Conservation (phyloP, 2,888 invertebrate genomes). For the Metallyticus violacea region DNA sequence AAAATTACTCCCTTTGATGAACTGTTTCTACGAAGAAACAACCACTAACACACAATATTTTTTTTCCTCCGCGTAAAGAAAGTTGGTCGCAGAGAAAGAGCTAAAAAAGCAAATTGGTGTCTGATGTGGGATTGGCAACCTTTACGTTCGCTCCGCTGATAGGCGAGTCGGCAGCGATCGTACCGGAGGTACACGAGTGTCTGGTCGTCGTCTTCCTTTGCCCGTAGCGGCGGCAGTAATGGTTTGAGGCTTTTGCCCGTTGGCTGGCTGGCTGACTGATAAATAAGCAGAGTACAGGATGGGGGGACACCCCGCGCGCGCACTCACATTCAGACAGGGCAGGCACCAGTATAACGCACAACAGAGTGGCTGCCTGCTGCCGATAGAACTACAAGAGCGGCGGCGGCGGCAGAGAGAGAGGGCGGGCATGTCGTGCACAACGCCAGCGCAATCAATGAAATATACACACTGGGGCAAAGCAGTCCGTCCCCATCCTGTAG, state of each 20-base stretch:
- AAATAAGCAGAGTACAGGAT: background rate
- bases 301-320: background rate
- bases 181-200: background rate
- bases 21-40: background rate
- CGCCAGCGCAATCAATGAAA: conserved; percentile 36
- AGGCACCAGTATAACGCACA: conserved; percentile 6
- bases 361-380: background rate
- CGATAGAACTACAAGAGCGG: background rate
- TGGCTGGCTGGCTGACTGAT: background rate
- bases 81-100: no score
- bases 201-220: background rate
- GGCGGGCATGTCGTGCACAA: conserved; percentile 17
- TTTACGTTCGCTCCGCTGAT: background rate
- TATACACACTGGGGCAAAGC: conserved; percentile 14
- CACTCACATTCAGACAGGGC: background rate
- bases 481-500: background rate
- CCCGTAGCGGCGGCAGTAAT: background rate
- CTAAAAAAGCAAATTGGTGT: no score
- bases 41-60: background rate
- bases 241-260: background rate
- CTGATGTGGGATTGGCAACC: background rate
- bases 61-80: background rate
- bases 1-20: background rate
- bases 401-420: background rate
- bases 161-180: no score